Percentiles rank a stretch among this genome's conserved stretches.
These are phyloP conservation scores for Heliconius charithonia DNA, from an alignment of 2,888 invertebrate species.

Conservation along the genomic window DNA sequence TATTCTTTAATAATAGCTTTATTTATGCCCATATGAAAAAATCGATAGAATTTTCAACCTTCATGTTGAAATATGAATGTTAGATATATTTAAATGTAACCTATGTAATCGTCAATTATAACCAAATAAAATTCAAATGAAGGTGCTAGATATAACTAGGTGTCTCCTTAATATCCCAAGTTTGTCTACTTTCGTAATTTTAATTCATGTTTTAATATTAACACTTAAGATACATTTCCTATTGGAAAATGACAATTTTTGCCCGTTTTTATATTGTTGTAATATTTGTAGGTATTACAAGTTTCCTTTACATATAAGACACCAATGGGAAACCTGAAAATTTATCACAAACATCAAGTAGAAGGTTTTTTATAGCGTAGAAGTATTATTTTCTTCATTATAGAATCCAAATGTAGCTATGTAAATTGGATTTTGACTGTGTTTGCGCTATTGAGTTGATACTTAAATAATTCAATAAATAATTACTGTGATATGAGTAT, in stretches of 20 bases:
- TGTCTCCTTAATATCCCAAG: neutral
- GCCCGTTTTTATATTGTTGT: neutral
- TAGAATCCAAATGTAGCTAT: neutral
- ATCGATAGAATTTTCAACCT: neutral
- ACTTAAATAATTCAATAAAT: conserved; percentile 49
- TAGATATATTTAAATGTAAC: neutral
- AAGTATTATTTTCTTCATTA: neutral
- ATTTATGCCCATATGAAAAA: neutral
- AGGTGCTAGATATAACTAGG: neutral
- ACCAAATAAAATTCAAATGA: neutral
- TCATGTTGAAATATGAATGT: neutral
- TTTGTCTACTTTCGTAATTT: neutral
- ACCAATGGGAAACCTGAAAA: neutral
- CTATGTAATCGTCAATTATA: conserved; percentile 5
- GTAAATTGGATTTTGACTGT: neutral
- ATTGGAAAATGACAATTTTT: neutral
- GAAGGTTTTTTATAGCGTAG: neutral
- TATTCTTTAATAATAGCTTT: neutral
- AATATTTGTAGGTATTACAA: neutral
- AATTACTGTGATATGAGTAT: conserved; percentile 58
- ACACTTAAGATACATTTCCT: neutral
- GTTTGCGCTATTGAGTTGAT: conserved; percentile 32
- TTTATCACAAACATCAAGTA: neutral
- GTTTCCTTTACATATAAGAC: too few species aligned
- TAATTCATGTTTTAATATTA: neutral